Base-by-base conservation (phyloP, 2,888 invertebrate genomes). In the Spatulosminthurus flaviceps region DNA sequence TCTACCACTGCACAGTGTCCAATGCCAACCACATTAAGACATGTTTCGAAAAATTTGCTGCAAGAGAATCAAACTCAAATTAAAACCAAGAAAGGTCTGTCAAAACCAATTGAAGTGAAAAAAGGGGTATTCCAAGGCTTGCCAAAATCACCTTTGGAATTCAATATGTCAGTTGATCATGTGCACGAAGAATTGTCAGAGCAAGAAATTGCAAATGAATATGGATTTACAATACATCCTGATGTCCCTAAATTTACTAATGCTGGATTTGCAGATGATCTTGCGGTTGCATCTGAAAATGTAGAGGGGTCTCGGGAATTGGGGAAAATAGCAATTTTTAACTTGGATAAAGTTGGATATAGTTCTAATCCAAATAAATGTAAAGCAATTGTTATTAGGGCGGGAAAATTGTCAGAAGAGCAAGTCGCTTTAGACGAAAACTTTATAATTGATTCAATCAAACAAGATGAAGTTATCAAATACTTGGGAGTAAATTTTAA, bases 51-150 rank as follows among this genome's bases (percentile, higher is more conserved):
- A n/a, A n/a, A n/a, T n/a, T n/a, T n/a, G n/a, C n/a, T n/a, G n/a
- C n/a, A n/a, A n/a, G n/a, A n/a, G n/a, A n/a, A n/a, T n/a, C n/a
- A n/a, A n/a, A n/a, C n/a, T 41, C 51, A 51, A 51, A 22, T 72
- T 26, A 51, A 9, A 24, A 76, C 41, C 4, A 51, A 29, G 43
- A 13, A 42, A 60, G 29, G 29, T 21, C 4, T 70, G 67, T 24
- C 72, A 2, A 51, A 13, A 43, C 5, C 21, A 72, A 72, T 74
- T 43, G 28, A 9, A 24, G 24, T 28, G 1, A 51, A 24, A 42
- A n/a, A 21, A 16, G 80, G 80, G 61, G 51, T 80, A 1, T 75
- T 80, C 16, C 78, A 80, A n/a, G 80, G 80, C 16, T 72, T 75
- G 0, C 74, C 75, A 7, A 29, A 75, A 29, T 80, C 78, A 5